Conservation (phyloP, 2,797 vertebrate species). For the Sciaenops ocellatus region DNA sequence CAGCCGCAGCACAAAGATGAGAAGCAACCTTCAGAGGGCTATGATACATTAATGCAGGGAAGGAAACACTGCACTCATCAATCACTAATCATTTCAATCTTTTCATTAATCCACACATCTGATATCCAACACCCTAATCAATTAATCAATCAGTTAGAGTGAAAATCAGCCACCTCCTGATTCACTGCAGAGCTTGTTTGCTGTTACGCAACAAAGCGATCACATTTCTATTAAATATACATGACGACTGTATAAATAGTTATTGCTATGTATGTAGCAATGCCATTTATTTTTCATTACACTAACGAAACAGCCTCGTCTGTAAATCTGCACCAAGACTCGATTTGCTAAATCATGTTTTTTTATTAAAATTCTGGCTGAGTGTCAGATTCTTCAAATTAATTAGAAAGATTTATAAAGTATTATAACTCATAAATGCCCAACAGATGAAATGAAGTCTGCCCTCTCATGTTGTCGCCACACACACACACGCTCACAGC, state of each 20-base stretch:
- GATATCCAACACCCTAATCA: conserved; percentile 20
- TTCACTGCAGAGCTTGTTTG: not conserved
- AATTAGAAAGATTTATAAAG: no score
- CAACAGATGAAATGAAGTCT: no score
- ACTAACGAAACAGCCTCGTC: not conserved
- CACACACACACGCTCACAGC: no score
- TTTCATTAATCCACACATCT: conserved; percentile 44
- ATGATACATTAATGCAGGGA: conserved; percentile 46
- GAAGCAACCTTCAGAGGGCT: conserved; percentile 58
- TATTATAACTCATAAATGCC: no score
- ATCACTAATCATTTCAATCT: conserved; percentile 62
- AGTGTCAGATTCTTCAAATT: no score
- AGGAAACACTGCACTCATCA: conserved; percentile 45
- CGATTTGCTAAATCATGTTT: not conserved
- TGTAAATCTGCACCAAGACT: not conserved
- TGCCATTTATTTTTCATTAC: not conserved
- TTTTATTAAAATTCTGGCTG: not conserved
- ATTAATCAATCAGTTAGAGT: conserved; percentile 26
- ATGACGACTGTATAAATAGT: conserved; percentile 13
- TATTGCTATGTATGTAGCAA: not conserved
- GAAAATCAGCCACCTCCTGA: conserved; percentile 6
- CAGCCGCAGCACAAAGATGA: conserved; percentile 23
- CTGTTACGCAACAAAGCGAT: conserved; percentile 6
- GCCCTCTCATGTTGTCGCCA: no score
- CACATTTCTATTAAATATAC: not conserved